phyloP scores from a whole-genome alignment of 2,888 invertebrate genomes.

The Chrysotoxum bicinctum region DNA sequence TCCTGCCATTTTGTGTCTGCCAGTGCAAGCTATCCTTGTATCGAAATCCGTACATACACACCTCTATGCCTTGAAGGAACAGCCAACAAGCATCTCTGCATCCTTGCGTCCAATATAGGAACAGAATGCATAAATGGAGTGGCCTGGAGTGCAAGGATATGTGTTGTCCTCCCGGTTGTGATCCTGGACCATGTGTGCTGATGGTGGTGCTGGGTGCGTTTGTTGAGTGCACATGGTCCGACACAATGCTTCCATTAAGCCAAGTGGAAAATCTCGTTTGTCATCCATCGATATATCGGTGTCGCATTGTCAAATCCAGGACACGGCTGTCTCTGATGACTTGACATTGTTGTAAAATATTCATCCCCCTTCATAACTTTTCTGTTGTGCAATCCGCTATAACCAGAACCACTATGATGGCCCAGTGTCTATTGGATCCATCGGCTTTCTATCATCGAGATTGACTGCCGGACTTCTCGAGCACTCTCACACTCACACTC shows the following conservation, averaged over 20 bases:
- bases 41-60: not conserved
- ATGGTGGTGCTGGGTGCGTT: not conserved
- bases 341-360: slow-evolving; percentile 72
- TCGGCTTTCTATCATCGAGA: slow-evolving; percentile 34
- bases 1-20: slow-evolving; percentile 36
- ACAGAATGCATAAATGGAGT: slow-evolving; percentile 22
- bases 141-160: slow-evolving; percentile 14
- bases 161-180: not conserved
- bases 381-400: slow-evolving; percentile 28
- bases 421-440: slow-evolving; percentile 14
- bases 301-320: slow-evolving; percentile 70
- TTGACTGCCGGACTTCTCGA: slow-evolving; percentile 34
- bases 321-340: slow-evolving; percentile 61
- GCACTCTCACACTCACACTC: slow-evolving; percentile 9
- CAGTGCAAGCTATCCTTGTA: slow-evolving; percentile 20
- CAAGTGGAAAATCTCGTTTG: slow-evolving; percentile 72
- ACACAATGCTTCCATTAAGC: slow-evolving; percentile 68
- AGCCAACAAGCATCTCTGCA: slow-evolving; percentile 2
- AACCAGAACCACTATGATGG: not conserved
- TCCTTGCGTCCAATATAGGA: slow-evolving; percentile 3
- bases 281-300: slow-evolving; percentile 70
- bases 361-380: slow-evolving; percentile 67
- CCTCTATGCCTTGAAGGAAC: slow-evolving; percentile 50
- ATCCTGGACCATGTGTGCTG: not conserved
- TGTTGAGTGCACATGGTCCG: slow-evolving; percentile 45